Evolutionary conservation across 2,888 invertebrate species (phyloP).

Genomic region (Neocrepidodera transversa): DNA sequence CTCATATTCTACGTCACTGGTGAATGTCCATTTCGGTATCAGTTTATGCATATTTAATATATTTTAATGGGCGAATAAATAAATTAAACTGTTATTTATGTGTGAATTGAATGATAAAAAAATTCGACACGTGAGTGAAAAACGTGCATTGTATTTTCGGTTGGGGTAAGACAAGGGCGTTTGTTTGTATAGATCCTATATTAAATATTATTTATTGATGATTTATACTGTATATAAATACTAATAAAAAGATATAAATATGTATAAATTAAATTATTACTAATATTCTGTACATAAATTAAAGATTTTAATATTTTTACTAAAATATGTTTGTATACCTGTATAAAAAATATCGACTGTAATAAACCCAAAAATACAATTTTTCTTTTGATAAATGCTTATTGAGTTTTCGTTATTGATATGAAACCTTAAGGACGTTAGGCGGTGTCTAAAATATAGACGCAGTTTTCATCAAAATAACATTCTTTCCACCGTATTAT

Average conservation of each 20-base stretch:
- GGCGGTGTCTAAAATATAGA: slow-evolving; percentile 34
- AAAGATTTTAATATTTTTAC: not conserved
- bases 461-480: slow-evolving; percentile 37
- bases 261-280: too few relatives aligned
- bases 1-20: not conserved
- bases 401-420: slow-evolving; percentile 33
- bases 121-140: slow-evolving; percentile 42
- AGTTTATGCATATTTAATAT: slow-evolving; percentile 12
- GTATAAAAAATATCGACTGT: not conserved
- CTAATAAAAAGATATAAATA: too few relatives aligned
- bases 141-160: slow-evolving; percentile 4
- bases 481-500: slow-evolving; percentile 37
- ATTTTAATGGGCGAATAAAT: slow-evolving; percentile 14
- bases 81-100: slow-evolving; percentile 47
- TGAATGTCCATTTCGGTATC: slow-evolving; percentile 8
- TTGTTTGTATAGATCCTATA: slow-evolving; percentile 8
- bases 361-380: not conserved
- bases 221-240: too few relatives aligned
- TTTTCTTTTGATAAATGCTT: slow-evolving; percentile 30
- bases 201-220: not conserved
- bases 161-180: slow-evolving; percentile 6
- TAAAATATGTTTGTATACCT: not conserved
- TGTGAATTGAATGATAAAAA: slow-evolving; percentile 54
- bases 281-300: too few relatives aligned
- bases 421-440: slow-evolving; percentile 29